Percentiles rank a stretch among this genome's conserved stretches.
These are phyloP conservation scores for Lithobates sylvaticus DNA, from an alignment of 2,797 vertebrate species.

Conservation along the genomic window DNA sequence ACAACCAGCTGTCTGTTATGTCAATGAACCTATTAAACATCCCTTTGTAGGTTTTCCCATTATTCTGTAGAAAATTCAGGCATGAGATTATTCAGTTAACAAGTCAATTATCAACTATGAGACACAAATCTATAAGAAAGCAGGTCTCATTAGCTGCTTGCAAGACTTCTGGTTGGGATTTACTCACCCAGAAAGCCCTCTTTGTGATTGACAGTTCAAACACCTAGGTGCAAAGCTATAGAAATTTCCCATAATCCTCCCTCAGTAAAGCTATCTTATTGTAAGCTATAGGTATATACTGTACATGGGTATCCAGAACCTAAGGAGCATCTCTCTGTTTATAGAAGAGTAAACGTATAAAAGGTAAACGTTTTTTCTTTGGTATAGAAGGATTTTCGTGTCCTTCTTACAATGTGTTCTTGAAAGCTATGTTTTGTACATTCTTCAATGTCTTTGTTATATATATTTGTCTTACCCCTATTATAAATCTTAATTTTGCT, in stretches of 20 bases:
- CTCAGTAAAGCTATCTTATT: not conserved
- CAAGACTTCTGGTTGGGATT: conserved; percentile 36
- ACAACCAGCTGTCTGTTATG: not conserved
- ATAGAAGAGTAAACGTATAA: not conserved
- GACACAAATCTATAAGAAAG: conserved; percentile 68
- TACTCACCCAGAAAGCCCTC: conserved; percentile 49
- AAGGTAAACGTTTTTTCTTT: too few species aligned
- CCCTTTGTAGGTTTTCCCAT: conserved; percentile 4
- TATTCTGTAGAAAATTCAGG: conserved; percentile 31
- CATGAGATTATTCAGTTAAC: conserved; percentile 62
- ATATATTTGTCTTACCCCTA: too few species aligned
- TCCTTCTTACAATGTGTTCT: too few species aligned
- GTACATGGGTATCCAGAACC: not conserved
- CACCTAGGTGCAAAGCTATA: conserved; percentile 4
- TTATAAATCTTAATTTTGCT: too few species aligned
- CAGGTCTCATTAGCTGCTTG: conserved; percentile 63
- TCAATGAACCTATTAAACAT: conserved; percentile 5
- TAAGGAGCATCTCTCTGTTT: not conserved
- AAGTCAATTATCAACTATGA: conserved; percentile 66
- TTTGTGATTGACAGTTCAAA: not conserved
- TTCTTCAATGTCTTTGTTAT: too few species aligned
- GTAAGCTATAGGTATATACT: too few species aligned
- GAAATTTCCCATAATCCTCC: not conserved
- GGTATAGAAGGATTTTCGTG: too few species aligned
- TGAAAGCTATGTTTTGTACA: too few species aligned